Conservation (phyloP, 2,888 invertebrate species). For the Apamea epomidion region DNA sequence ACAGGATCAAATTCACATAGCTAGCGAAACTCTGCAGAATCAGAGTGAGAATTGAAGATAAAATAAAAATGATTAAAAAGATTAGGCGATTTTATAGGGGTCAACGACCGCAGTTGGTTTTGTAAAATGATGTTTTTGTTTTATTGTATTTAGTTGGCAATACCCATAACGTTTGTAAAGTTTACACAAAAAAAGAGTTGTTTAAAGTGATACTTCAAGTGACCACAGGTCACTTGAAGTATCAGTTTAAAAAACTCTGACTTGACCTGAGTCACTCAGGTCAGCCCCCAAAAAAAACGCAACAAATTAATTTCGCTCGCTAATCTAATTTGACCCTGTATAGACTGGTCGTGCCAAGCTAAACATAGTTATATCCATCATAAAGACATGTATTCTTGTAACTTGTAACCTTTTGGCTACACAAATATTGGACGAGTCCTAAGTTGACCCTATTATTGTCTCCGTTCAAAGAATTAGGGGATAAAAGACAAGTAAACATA, state of each 20-base stretch:
- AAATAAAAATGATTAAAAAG: too few relatives aligned
- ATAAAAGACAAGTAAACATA: neutral
- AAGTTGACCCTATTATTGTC: constrained; percentile 14
- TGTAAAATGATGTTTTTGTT: too few relatives aligned
- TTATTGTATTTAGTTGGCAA: too few relatives aligned
- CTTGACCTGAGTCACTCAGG: too few relatives aligned
- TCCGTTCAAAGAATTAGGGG: neutral
- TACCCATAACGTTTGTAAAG: too few relatives aligned
- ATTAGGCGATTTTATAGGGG: too few relatives aligned
- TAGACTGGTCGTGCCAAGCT: neutral
- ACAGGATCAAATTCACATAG: too few relatives aligned
- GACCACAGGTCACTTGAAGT: too few relatives aligned
- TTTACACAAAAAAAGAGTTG: too few relatives aligned
- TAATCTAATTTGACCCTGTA: neutral
- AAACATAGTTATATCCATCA: constrained; percentile 1
- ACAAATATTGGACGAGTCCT: constrained; percentile 12
- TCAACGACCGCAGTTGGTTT: too few relatives aligned
- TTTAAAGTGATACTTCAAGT: neutral
- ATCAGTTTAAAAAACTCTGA: too few relatives aligned
- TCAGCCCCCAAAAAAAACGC: neutral
- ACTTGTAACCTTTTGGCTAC: constrained; percentile 16
- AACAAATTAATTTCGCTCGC: neutral
- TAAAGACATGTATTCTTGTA: constrained; percentile 1
- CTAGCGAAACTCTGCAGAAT: neutral
- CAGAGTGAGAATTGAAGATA: neutral